phyloP scores from a whole-genome alignment of 2,888 invertebrate genomes.

The Agriopis aurantiaria region DNA sequence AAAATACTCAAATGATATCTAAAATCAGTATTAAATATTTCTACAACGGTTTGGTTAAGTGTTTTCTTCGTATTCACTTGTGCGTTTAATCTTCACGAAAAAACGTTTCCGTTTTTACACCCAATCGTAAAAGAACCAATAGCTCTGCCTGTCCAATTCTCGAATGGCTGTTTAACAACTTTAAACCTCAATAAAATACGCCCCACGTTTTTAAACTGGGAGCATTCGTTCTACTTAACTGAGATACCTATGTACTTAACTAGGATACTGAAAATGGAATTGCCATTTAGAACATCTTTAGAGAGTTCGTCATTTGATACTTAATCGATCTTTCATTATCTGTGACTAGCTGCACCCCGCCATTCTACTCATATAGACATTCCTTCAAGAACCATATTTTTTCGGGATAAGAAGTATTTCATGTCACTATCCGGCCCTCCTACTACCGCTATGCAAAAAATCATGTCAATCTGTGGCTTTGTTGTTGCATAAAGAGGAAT shows the following conservation, averaged over 20 bases:
- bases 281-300: constrained; percentile 1
- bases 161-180: constrained; percentile 29
- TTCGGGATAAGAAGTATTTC: too few species aligned
- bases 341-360: neutral
- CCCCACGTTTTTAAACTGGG: constrained; percentile 14
- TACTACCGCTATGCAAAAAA: too few species aligned
- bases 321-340: constrained; percentile 1
- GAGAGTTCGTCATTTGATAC: neutral
- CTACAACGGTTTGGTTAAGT: neutral
- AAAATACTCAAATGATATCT: neutral
- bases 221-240: constrained; percentile 20
- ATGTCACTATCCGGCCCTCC: too few species aligned
- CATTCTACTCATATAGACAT: too few species aligned
- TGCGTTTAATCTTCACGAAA: constrained; percentile 11
- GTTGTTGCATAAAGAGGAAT: too few species aligned
- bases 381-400: too few species aligned
- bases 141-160: constrained; percentile 23
- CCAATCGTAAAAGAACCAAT: constrained; percentile 27
- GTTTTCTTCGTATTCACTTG: neutral
- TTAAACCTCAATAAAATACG: constrained; percentile 33
- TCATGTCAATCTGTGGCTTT: too few species aligned
- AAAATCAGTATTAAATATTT: neutral
- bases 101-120: constrained; percentile 21
- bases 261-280: constrained; percentile 17
- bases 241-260: constrained; percentile 9